Percentiles rank a stretch among this genome's conserved stretches.
Conservation (phyloP, 2,797 vertebrate genomes). For the Hypotaenidia okinawae region DNA sequence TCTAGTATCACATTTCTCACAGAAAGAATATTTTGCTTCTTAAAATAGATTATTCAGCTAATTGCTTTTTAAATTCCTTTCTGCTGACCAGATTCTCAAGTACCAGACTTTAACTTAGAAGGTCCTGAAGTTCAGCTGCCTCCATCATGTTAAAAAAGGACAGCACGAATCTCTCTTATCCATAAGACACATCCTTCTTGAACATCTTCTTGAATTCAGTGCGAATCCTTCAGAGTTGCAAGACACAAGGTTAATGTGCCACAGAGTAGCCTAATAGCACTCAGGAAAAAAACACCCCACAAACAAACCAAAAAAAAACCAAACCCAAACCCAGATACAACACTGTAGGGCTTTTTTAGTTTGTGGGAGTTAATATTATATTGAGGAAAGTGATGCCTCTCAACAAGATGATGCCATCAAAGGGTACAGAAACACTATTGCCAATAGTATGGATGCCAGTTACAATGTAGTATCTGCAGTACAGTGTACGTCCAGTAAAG, state of each 20-base stretch:
- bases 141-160: background rate
- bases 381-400: background rate
- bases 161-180: background rate
- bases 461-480: background rate
- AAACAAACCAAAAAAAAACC: too few relatives aligned
- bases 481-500: background rate
- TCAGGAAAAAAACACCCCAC: background rate
- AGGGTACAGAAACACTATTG: background rate
- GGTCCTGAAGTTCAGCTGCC: background rate
- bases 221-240: background rate
- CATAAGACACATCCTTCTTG: background rate
- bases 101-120: background rate
- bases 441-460: background rate
- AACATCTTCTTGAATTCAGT: background rate
- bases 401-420: background rate
- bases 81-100: background rate
- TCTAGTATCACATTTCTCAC: background rate
- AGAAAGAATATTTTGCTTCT: background rate
- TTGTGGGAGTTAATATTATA: background rate
- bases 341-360: background rate
- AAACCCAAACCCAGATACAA: background rate
- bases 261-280: background rate
- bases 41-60: background rate
- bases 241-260: background rate
- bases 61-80: background rate